Percentiles rank a stretch among this genome's conserved stretches.
Evolutionary conservation across 2,888 invertebrate species (phyloP).

Genomic region (Chymomyza fuscimana): DNA sequence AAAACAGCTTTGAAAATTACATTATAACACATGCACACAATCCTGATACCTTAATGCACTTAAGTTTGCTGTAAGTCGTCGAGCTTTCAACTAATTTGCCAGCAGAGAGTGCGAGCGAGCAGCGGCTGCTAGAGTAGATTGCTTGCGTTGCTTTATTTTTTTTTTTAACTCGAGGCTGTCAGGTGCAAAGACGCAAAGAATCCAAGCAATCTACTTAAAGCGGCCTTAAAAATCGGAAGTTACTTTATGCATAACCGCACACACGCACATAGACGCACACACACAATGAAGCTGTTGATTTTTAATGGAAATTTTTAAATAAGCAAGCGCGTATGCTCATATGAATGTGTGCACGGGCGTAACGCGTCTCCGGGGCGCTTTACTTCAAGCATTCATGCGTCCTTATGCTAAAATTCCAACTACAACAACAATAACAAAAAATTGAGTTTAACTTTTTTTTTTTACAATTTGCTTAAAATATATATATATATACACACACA

Average conservation of each 20-base stretch:
- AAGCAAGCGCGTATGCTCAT: constrained; percentile 38
- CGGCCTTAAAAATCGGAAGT: constrained; percentile 49
- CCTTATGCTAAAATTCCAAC: constrained; percentile 56
- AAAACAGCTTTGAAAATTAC: constrained; percentile 71
- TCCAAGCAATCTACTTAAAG: constrained; percentile 49
- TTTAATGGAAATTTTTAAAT: constrained; percentile 57
- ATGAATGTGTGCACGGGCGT: constrained; percentile 14
- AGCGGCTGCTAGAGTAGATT: too few species aligned
- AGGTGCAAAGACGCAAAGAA: constrained; percentile 26
- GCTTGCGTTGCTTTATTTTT: not conserved
- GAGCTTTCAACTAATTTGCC: constrained; percentile 66
- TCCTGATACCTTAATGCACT: constrained; percentile 68
- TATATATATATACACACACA: not conserved
- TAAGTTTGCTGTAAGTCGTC: constrained; percentile 64
- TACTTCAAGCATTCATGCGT: constrained; percentile 23
- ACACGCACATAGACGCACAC: not conserved
- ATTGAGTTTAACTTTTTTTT: constrained; percentile 50
- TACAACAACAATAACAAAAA: constrained; percentile 39
- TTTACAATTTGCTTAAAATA: not conserved
- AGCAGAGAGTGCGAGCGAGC: not conserved
- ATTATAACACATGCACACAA: constrained; percentile 54
- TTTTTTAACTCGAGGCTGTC: constrained; percentile 28
- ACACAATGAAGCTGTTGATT: constrained; percentile 33
- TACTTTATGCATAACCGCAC: constrained; percentile 20
- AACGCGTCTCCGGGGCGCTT: constrained; percentile 33